Base-by-base conservation (phyloP, 2,888 invertebrate species). In the Ischnus inquisitorius region DNA sequence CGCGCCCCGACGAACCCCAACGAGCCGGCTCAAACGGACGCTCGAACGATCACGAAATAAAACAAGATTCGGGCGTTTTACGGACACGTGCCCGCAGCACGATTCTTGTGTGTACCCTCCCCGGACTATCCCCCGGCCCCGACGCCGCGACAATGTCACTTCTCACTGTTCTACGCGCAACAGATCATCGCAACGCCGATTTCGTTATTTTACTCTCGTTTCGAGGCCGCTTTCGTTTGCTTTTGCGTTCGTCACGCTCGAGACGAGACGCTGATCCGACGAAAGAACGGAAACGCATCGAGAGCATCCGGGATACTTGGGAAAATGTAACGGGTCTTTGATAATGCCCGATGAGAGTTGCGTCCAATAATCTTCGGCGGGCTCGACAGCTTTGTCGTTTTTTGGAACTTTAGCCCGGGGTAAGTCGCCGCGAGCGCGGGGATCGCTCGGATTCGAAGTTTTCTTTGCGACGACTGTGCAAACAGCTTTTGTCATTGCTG, bases 11-110 rank as follows among this genome's bases (percentile, higher is more conserved):
- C 71, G 85, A 86, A 67, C 77, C 86, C 85, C 83, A 85, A 85
- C 79, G 83, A 86, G 84, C 86, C 82, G 65, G 84, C 79, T 83
- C 83, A 39, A 43, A 78, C 51, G 81, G 51, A 51, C 87, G 85
- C 83, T 87, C 77, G 75, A 84, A 74, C 77, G 86, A 83, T 87
- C 84, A 86, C 69, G 81, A 85, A 86, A 87, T 87, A 89, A 90
- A 90, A 90, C 88, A 91, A 88, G 87, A 88, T 88, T 88, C 89
- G 86, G 67, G 75, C 88, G 87, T 88, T 88, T 85, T 88, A 87
- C 85, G 87, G 92, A 89, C 93, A 93, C 93, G 93, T 92, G 93
- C 88, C 92, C 85, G 71, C 85, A 87, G 85, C 86, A 82, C 85
- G 86, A 83, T 87, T n/a, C n/a, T n/a, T n/a, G 19, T 76, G 34